Evolutionary conservation across 2,888 invertebrate species (phyloP), one percentile per base, ranked within the genome.

Genomic region (Xylophagus ater): DNA sequence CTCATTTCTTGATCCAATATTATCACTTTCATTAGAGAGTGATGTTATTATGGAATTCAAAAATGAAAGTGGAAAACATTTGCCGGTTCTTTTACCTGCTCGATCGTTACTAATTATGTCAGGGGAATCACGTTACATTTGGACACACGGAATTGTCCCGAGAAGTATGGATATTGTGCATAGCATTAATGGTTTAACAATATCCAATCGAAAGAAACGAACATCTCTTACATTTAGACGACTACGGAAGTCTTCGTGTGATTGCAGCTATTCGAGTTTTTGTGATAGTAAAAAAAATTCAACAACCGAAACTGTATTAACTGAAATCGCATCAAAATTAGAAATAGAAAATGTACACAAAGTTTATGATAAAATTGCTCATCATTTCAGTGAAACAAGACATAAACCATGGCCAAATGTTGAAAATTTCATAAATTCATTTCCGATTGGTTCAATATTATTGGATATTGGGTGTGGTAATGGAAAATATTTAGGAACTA

Each of bases 391-490:
- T 60, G 81, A 83, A 50, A 98, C 97, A 0, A 72, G 98, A 10
- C 89, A 92, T 62, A 85, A 82, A 52, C 84, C 87, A 13, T 98
- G 98, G 98, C 94, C 93, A 0, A 78, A 78, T 47, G 92, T 98
- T 1, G 68, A 76, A 1, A 68, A 80, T 47, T 98, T 97, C 66
- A 66, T 92, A 19, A 61, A 72, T 12, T 67, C 66, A 4, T 74
- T 89, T 46, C 59, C 73, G 0, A 41, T 60, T 0, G 86, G 84
- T 1, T 75, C 83, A 2, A 57, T 92, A 8, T 58, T 97, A 10
- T 57, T 93, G 4, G 98, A 99, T 65, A 76, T 96, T 24, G 98
- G 98, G 5, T 94, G 96, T 62, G 98, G 98, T 8, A 98, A 98
- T 69, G 98, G 97, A 26, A 99, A 98, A 71, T 97, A 98, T 64